Conservation (phyloP, 2,113 vertebrate species). For the Paedocypris sp. region DNA sequence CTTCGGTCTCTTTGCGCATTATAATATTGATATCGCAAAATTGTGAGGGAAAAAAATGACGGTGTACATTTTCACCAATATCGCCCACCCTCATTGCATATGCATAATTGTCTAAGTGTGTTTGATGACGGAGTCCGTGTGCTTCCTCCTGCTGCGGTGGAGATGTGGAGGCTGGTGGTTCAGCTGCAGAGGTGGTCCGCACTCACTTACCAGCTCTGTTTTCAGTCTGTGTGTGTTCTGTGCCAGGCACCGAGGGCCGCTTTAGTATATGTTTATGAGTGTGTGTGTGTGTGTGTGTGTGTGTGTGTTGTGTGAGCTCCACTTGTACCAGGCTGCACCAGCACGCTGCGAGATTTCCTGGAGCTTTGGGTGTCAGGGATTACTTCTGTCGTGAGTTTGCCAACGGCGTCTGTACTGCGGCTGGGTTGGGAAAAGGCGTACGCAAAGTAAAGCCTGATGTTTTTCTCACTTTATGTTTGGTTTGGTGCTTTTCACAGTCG, state of each 20-base stretch:
- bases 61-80: neutral
- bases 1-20: too few relatives aligned
- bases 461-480: too few relatives aligned
- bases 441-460: too few relatives aligned
- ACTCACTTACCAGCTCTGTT: conserved; percentile 37
- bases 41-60: too few relatives aligned
- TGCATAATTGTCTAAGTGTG: conserved; percentile 2
- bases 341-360: conserved; percentile 37
- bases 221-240: conserved; percentile 33
- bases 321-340: conserved; percentile 48
- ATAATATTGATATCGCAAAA: too few relatives aligned
- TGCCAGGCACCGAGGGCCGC: conserved; percentile 40
- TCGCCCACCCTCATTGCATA: conserved; percentile 13
- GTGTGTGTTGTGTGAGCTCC: conserved; percentile 22
- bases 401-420: neutral
- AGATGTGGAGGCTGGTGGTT: conserved; percentile 26
- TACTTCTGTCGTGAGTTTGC: conserved; percentile 19
- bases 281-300: conserved; percentile 16
- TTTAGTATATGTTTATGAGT: conserved; percentile 11
- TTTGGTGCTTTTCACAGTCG: too few relatives aligned
- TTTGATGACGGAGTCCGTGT: conserved; percentile 3
- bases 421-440: too few relatives aligned
- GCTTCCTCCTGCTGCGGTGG: conserved; percentile 17
- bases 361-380: conserved; percentile 29
- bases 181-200: conserved; percentile 15